Evolutionary conservation across 2,888 invertebrate species (phyloP).

Genomic region (Cantharis rustica): DNA sequence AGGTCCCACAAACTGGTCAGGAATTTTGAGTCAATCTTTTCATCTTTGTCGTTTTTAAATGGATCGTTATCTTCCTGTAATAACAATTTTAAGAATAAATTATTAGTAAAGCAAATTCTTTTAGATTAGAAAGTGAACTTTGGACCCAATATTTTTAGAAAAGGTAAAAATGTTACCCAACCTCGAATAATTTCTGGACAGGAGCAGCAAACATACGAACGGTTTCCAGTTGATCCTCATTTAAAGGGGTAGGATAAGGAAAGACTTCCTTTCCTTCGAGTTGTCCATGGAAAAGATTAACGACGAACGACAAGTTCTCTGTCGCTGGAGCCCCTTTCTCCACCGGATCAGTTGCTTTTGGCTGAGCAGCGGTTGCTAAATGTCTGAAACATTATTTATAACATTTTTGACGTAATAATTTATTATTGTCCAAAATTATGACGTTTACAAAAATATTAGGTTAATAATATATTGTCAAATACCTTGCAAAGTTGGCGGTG

Average conservation of each 20-base stretch:
- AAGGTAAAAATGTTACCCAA: not conserved
- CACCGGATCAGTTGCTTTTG: not conserved
- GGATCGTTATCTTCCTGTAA: constrained; percentile 78
- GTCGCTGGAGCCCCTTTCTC: not conserved
- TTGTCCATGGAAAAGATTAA: constrained; percentile 86
- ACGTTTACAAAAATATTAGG: not conserved
- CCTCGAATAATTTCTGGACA: constrained; percentile 66
- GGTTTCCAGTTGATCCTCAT: constrained; percentile 78
- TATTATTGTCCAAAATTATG: not conserved
- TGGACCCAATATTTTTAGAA: not conserved
- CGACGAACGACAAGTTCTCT: constrained; percentile 70
- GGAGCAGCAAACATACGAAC: constrained; percentile 78
- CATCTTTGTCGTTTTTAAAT: constrained; percentile 76
- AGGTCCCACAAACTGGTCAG: constrained; percentile 80
- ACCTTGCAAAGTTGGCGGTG: not conserved
- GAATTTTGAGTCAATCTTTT: constrained; percentile 71
- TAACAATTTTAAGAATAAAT: not conserved
- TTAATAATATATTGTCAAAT: not conserved
- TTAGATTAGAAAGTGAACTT: not conserved
- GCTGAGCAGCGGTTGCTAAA: not conserved
- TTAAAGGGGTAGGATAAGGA: constrained; percentile 84
- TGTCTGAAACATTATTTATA: not conserved
- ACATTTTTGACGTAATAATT: not conserved
- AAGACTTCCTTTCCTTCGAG: constrained; percentile 81
- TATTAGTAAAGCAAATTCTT: not conserved